These are phyloP conservation scores for Alexandromys oeconomus DNA, from an alignment of 2,797 vertebrate species.

Conservation along the genomic window DNA sequence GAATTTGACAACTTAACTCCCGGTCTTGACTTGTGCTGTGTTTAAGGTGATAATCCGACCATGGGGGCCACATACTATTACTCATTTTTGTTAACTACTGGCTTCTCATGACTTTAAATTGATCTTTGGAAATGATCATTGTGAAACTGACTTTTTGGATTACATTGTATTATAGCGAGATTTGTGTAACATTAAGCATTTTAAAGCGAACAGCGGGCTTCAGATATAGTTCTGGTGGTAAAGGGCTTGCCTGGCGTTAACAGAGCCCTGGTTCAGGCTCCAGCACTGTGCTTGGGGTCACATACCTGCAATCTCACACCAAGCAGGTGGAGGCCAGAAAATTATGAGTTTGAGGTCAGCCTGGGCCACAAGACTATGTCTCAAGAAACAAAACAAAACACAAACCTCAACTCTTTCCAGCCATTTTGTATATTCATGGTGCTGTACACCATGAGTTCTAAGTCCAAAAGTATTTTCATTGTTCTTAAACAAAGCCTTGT, in stretches of 20 bases:
- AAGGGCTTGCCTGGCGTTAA: background rate
- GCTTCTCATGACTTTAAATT: slow-evolving; percentile 19
- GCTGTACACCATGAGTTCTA: background rate
- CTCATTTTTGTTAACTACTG: background rate
- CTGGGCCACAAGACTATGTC: background rate
- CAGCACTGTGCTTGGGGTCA: background rate
- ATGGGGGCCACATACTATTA: background rate
- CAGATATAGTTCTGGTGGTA: background rate
- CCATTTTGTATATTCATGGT: background rate
- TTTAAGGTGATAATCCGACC: background rate
- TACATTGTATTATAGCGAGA: background rate
- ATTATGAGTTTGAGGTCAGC: background rate
- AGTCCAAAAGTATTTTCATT: background rate
- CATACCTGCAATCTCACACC: background rate
- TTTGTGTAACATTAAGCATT: background rate
- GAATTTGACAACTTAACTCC: background rate
- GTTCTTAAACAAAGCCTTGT: background rate
- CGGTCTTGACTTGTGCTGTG: background rate
- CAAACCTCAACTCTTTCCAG: background rate
- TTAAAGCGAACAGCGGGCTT: background rate
- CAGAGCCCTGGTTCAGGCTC: background rate
- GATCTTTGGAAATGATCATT: background rate
- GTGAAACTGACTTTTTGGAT: background rate
- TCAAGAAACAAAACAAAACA: background rate
- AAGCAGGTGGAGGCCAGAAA: background rate